phyloP scores from a whole-genome alignment of 2,888 invertebrate genomes.

The Pyrrhia umbra region DNA sequence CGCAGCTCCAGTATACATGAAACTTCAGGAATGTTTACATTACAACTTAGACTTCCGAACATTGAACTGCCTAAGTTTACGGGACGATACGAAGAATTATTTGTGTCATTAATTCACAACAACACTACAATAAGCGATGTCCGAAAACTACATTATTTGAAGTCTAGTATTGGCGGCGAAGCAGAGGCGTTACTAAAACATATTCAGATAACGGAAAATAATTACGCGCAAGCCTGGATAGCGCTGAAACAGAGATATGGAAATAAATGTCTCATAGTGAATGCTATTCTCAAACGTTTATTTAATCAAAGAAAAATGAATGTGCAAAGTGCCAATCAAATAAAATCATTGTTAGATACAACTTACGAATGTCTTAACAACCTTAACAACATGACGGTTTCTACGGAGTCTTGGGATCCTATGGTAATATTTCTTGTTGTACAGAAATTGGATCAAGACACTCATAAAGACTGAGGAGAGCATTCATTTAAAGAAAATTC shows the following conservation, averaged over 20 bases:
- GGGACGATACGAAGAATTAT: slow-evolving; percentile 17
- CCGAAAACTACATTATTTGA: slow-evolving; percentile 3
- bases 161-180: slow-evolving; percentile 17
- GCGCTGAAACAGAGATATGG: slow-evolving; percentile 17
- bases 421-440: slow-evolving; percentile 55
- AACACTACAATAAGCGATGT: slow-evolving; percentile 3
- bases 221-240: slow-evolving; percentile 21
- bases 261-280: slow-evolving; percentile 18
- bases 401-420: slow-evolving; percentile 54
- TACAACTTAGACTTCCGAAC: slow-evolving; percentile 1
- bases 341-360: slow-evolving; percentile 57
- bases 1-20: neutral
- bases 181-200: slow-evolving; percentile 11
- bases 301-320: slow-evolving; percentile 10
- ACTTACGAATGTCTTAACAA: slow-evolving; percentile 59
- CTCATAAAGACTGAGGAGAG: slow-evolving; percentile 55
- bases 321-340: slow-evolving; percentile 18
- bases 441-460: slow-evolving; percentile 58
- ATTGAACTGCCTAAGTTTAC: slow-evolving; percentile 18
- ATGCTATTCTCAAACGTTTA: slow-evolving; percentile 12
- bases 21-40: neutral
- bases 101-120: neutral
- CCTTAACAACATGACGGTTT: slow-evolving; percentile 50
- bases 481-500: slow-evolving; percentile 27
- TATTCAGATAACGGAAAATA: slow-evolving; percentile 13